phyloP scores from a whole-genome alignment of 2,113 vertebrate species.

The Colaptes auratus region DNA sequence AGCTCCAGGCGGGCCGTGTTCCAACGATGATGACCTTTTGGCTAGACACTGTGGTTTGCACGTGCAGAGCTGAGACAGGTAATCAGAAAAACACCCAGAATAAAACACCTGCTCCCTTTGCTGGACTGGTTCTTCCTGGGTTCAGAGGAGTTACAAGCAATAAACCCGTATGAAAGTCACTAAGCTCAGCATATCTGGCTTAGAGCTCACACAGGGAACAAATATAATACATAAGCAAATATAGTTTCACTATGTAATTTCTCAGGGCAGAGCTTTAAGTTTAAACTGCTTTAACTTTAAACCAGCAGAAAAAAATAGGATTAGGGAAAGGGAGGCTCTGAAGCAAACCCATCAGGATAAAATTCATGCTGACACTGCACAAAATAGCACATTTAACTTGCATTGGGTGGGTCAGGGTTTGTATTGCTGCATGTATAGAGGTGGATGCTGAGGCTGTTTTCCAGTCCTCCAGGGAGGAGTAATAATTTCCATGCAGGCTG shows the following conservation, averaged over 20 bases:
- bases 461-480: not conserved
- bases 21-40: not conserved
- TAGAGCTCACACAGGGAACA: not conserved
- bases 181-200: conserved; percentile 31
- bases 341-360: too few relatives aligned
- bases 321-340: not conserved
- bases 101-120: not conserved
- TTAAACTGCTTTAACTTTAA: conserved; percentile 7
- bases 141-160: not conserved
- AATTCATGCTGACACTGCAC: not conserved
- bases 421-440: not conserved
- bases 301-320: not conserved
- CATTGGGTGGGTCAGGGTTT: not conserved
- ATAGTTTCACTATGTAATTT: not conserved
- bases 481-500: not conserved
- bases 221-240: conserved; percentile 17
- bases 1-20: not conserved
- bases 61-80: not conserved
- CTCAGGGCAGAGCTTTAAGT: not conserved
- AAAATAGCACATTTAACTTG: not conserved
- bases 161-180: not conserved
- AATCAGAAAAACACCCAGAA: not conserved
- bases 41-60: not conserved
- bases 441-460: not conserved
- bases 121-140: conserved; percentile 28